Evolutionary conservation across 2,797 vertebrate genomes (phyloP), one percentile per base, ranked within the genome.

Genomic region (Serranus cabrilla): DNA sequence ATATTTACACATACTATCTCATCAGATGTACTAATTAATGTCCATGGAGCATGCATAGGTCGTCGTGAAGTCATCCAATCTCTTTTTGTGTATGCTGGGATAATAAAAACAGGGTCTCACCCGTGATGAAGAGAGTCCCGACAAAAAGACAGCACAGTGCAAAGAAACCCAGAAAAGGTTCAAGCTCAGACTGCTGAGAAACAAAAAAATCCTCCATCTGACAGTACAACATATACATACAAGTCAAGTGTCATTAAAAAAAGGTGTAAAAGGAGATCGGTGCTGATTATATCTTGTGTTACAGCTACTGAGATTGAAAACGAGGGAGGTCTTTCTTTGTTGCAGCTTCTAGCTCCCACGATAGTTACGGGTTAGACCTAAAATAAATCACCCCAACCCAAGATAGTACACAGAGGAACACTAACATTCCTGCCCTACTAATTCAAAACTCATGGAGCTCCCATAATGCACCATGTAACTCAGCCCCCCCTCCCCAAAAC

Each of bases 41-140:
- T 95, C 90, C 89, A 90, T 93, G 92, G 91, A 94, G 93, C 95
- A 96, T 96, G 95, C 95, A 94, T 94, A 95, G 94, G 92, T 94
- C 87, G 71, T 88, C 37, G 64, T 84, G 84, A 89, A 88, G 83
- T 89, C 65, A 49, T 84, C 80, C 76, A 64, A 84, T 85, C 82
- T 61, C 71, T 85, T 86, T 66, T 69, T 72, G 76, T 85, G 81
- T 84, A 78, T 27, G 78, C 76, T 82, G 88, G 80, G 83, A 81
- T 78, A 58, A 82, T 66, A 45, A 67, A 70, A 40, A 54, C n/a
- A 57, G 56, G 81, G 51, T 69, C 76, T 82, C 83, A 73, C 67
- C 82, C 51, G 2, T n/a, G 62, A 77, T 0, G 58, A 69, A 21
- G 58, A 66, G 66, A 84, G 76, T 80, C 85, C 77, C 66, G 31